Evolutionary conservation across 2,888 invertebrate genomes (phyloP).

Genomic region (Bruchidius siliquastri): DNA sequence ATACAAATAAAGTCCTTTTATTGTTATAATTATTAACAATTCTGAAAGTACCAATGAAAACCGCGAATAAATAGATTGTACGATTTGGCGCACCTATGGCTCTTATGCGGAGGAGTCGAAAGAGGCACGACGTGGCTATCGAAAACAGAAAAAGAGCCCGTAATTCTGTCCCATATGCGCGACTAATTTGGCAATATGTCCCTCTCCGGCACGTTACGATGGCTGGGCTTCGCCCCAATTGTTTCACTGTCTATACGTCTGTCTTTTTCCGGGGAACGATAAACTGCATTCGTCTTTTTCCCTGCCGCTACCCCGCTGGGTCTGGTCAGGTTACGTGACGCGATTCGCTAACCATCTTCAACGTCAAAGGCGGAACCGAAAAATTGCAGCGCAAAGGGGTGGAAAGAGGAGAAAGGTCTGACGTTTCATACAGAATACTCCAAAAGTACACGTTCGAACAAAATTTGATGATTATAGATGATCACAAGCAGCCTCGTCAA

Average conservation of each 20-base stretch:
- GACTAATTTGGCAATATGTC: not conserved
- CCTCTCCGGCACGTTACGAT: not conserved
- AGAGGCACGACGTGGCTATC: too few species aligned
- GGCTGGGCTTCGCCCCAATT: not conserved
- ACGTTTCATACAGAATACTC: too few species aligned
- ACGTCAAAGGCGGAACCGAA: not conserved
- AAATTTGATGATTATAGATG: too few species aligned
- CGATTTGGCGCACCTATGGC: too few species aligned
- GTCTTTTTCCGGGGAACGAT: not conserved
- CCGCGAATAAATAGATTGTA: too few species aligned
- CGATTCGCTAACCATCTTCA: not conserved
- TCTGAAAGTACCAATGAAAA: too few species aligned
- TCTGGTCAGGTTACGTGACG: not conserved
- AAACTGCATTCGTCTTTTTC: not conserved
- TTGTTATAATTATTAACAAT: too few species aligned
- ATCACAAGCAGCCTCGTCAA: too few species aligned
- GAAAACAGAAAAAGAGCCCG: not conserved
- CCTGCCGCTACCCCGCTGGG: not conserved
- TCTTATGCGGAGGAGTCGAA: too few species aligned
- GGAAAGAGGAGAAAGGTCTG: not conserved
- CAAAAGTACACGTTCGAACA: too few species aligned
- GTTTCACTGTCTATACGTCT: not conserved
- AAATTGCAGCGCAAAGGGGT: not conserved
- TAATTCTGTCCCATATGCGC: not conserved
- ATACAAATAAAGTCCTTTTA: too few species aligned